phyloP scores from a whole-genome alignment of 2,113 vertebrate species.

The Chascanopsetta lugubris region DNA sequence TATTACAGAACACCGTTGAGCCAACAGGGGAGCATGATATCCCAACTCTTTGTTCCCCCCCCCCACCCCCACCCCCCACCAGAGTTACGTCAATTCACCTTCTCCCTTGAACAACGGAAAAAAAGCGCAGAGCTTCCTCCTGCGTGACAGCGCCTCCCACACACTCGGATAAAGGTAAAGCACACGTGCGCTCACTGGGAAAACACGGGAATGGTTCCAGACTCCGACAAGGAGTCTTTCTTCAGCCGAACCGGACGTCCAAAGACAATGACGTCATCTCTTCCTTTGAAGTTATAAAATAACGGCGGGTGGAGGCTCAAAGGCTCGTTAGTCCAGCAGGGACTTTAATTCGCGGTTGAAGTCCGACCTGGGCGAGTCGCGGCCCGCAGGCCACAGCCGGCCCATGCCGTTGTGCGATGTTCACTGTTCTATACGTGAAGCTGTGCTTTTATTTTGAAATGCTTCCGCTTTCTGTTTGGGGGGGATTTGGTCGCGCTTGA shows the following conservation, averaged over 20 bases:
- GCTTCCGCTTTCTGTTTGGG: too few relatives aligned
- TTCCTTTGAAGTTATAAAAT: slow-evolving; percentile 48
- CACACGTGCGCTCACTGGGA: slow-evolving; percentile 36
- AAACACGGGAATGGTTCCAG: slow-evolving; percentile 23
- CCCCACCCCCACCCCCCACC: too few relatives aligned
- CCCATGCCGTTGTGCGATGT: too few relatives aligned
- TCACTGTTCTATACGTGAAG: too few relatives aligned
- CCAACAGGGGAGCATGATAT: background rate
- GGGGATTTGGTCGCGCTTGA: too few relatives aligned
- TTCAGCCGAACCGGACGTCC: slow-evolving; percentile 35
- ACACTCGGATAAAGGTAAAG: slow-evolving; percentile 34
- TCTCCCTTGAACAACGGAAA: slow-evolving; percentile 11
- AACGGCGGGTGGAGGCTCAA: slow-evolving; percentile 19
- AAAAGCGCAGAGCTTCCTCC: slow-evolving; percentile 27
- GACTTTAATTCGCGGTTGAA: too few relatives aligned
- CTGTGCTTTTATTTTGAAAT: too few relatives aligned
- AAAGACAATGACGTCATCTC: slow-evolving; percentile 26
- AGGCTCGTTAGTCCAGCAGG: too few relatives aligned
- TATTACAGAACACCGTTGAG: background rate
- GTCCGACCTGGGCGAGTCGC: too few relatives aligned
- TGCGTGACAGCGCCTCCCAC: slow-evolving; percentile 28
- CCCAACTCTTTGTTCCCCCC: background rate
- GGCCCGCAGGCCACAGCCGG: too few relatives aligned
- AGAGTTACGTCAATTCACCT: slow-evolving; percentile 32
- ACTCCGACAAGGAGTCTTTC: slow-evolving; percentile 24